Evolutionary conservation across 1,140 invertebrate species (phyloP).

Genomic region (Archivesica marissinica): DNA sequence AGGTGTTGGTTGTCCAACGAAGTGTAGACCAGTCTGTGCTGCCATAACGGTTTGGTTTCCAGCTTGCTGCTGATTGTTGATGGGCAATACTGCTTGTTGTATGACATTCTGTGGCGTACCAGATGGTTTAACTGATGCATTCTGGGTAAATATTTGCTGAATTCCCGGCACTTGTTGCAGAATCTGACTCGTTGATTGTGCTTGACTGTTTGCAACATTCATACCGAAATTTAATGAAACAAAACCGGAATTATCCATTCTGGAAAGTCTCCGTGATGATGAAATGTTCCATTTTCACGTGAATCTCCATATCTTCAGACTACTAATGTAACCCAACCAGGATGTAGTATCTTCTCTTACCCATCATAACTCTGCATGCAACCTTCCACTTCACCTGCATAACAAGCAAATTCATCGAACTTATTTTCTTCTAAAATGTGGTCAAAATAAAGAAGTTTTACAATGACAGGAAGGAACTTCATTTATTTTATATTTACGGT

Average conservation of each 20-base stretch:
- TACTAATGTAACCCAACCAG: neutral
- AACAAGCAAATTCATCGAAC: too few relatives aligned
- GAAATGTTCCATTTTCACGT: neutral
- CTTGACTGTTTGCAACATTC: conserved; percentile 48
- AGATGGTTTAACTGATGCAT: conserved; percentile 35
- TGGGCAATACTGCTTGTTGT: conserved; percentile 42
- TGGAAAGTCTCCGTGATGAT: neutral
- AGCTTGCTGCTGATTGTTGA: conserved; percentile 20
- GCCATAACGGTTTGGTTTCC: conserved; percentile 51
- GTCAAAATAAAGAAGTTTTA: too few relatives aligned
- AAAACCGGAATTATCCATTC: conserved; percentile 62
- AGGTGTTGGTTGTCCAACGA: conserved; percentile 24
- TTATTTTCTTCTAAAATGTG: too few relatives aligned
- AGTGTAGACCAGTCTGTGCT: conserved; percentile 37
- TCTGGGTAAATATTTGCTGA: conserved; percentile 54
- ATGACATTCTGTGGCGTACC: conserved; percentile 29
- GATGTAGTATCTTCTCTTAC: neutral
- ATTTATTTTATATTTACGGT: too few relatives aligned
- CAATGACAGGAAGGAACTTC: too few relatives aligned
- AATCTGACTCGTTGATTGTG: conserved; percentile 34
- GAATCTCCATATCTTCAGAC: neutral
- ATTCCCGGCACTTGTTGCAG: conserved; percentile 57
- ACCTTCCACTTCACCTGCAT: too few relatives aligned
- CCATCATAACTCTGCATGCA: too few relatives aligned
- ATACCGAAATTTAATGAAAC: conserved; percentile 52